phyloP scores from a whole-genome alignment of 2,888 invertebrate species.

The Frankliniella intonsa region DNA sequence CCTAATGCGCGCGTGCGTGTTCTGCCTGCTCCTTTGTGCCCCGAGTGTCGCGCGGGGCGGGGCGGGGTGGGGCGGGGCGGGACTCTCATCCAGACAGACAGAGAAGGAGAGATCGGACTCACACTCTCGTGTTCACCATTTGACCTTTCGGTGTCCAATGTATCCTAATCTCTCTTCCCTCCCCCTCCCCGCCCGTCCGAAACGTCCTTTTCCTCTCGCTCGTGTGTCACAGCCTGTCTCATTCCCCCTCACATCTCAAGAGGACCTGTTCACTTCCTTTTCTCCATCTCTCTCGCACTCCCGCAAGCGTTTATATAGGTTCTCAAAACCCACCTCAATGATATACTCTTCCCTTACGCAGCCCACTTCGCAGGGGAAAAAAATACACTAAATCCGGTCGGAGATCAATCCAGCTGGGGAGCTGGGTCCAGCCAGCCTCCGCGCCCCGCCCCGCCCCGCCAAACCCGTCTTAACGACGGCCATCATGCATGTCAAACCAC shows the following conservation, averaged over 20 bases:
- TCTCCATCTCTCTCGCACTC: too few relatives aligned
- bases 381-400: too few relatives aligned
- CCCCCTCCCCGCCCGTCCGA: not conserved
- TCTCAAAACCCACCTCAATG: too few relatives aligned
- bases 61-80: conserved; percentile 3
- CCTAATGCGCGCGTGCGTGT: too few relatives aligned
- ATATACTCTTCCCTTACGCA: too few relatives aligned
- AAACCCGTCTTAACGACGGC: not conserved
- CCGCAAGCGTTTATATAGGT: too few relatives aligned
- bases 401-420: too few relatives aligned
- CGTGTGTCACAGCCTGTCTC: not conserved
- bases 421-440: too few relatives aligned
- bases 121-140: not conserved
- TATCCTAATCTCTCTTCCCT: conserved; percentile 3
- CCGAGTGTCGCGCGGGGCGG: not conserved
- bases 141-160: conserved; percentile 22
- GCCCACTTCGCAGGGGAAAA: too few relatives aligned
- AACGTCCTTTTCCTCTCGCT: not conserved
- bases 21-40: too few relatives aligned
- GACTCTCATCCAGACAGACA: not conserved
- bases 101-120: not conserved
- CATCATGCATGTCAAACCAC: not conserved
- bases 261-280: too few relatives aligned
- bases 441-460: not conserved
- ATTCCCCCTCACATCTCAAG: not conserved